phyloP scores from a whole-genome alignment of 2,113 vertebrate species.

The Gadus chalcogrammus region DNA sequence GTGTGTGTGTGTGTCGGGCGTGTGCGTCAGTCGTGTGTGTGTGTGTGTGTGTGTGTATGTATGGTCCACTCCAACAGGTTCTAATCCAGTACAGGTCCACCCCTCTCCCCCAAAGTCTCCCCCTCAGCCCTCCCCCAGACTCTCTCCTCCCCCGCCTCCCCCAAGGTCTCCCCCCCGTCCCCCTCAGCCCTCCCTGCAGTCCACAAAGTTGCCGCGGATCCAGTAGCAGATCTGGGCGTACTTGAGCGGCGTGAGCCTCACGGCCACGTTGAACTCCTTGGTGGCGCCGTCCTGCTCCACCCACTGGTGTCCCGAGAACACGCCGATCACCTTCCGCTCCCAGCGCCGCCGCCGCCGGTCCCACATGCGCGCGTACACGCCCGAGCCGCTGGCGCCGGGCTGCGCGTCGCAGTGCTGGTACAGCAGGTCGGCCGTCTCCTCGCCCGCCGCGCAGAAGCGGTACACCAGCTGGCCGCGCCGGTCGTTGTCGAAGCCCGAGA shows the following conservation, averaged over 20 bases:
- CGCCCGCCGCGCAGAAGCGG: slow-evolving; percentile 89
- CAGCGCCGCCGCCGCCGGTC: slow-evolving; percentile 81
- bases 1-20: too few species aligned
- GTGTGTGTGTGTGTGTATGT: too few species aligned
- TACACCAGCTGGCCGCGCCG: slow-evolving; percentile 88
- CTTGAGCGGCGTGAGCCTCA: slow-evolving; percentile 95
- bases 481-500: slow-evolving; percentile 94
- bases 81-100: too few species aligned
- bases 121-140: slow-evolving; percentile 80
- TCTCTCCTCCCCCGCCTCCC: too few species aligned
- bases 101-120: background rate
- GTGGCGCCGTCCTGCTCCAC: slow-evolving; percentile 86
- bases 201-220: slow-evolving; percentile 96
- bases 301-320: slow-evolving; percentile 98
- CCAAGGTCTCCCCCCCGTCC: background rate
- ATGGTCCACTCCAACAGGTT: too few species aligned
- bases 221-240: slow-evolving; percentile 99
- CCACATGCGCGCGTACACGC: slow-evolving; percentile 95
- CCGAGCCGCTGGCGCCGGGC: slow-evolving; percentile 93
- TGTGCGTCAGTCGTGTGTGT: background rate
- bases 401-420: slow-evolving; percentile 96
- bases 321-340: slow-evolving; percentile 94
- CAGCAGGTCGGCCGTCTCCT: slow-evolving; percentile 89
- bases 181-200: slow-evolving; percentile 90
- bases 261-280: slow-evolving; percentile 94